Base-by-base conservation (phyloP, 64 coral and sea anemone genomes). In the Pocillopora verrucosa region DNA sequence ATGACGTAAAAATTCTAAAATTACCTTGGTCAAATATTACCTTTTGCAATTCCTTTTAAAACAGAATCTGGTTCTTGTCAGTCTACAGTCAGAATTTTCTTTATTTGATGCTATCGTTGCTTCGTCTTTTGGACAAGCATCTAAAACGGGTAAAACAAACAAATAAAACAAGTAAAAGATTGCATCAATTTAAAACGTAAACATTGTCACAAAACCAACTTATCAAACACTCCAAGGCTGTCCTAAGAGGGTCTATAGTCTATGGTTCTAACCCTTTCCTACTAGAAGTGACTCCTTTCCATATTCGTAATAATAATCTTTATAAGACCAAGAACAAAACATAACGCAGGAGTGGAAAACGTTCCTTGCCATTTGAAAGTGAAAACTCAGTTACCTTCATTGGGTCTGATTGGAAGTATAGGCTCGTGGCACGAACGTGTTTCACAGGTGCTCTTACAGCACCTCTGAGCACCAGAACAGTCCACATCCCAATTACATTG, bases 381-480 rank as follows among this genome's bases (percentile, higher is more conserved):
- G 41, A 51, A 51, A 4, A 51, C 41, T 51, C 41, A 51, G 24
- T 24, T 76, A 75, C 74, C 89, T 65, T 45, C 61, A 34, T 34
- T 10, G 11, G 67, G 60, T 80, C 84, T 56, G 24, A 87, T 82
- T 10, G 16, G 11, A 19, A 60, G 38, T 16, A 80, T 60, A 14
- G 91, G 91, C 61, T 92, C 65, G 12, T 68, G 74, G 56, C 91
- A 92, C 10, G 91, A 58, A 5, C 85, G 76, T 34, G 91, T 80
- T 60, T 92, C 87, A 37, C 91, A 92, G 13, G 84, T 79, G 14
- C 83, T 92, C 45, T 74, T 88, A 45, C 91, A 92, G 45, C 91
- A 92, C 51, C 87, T 92, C 20, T 80, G 64, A 79, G 30, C 74
- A 37, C 91, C 64, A 4, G 84, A 79, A 61, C 91, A 92, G 67